Conservation (phyloP, 2,888 invertebrate species). For the Odontocerum albicorne region DNA sequence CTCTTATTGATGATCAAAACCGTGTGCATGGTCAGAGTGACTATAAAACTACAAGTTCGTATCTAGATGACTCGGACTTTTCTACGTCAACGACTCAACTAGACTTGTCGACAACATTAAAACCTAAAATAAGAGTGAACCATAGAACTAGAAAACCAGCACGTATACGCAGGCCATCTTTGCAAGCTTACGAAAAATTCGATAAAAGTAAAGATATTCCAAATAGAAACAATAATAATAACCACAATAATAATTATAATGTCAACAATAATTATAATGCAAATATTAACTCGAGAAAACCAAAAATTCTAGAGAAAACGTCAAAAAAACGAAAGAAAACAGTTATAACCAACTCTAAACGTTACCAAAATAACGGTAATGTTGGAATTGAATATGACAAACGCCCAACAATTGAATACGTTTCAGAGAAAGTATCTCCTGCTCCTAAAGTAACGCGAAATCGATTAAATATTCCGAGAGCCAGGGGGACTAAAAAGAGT, state of each 20-base stretch:
- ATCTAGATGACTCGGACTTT: no score
- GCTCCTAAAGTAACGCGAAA: background rate
- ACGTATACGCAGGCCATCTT: background rate
- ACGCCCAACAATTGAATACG: constrained; percentile 6
- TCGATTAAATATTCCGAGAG: background rate
- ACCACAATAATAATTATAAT: background rate
- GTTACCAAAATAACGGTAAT: constrained; percentile 46
- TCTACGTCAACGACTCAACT: no score
- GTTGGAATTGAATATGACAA: constrained; percentile 8
- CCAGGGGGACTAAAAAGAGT: constrained; percentile 3
- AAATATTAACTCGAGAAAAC: no score
- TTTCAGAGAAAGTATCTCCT: constrained; percentile 4
- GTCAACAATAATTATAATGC: constrained; percentile 6
- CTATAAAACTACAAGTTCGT: no score
- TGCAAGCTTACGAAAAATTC: constrained; percentile 1
- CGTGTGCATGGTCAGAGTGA: no score
- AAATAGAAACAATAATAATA: no score
- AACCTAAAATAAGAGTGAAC: constrained; percentile 38
- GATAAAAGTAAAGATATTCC: background rate
- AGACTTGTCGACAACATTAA: constrained; percentile 1
- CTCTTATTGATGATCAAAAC: no score
- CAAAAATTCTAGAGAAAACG: constrained; percentile 34
- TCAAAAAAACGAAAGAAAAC: constrained; percentile 49
- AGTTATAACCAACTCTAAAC: constrained; percentile 51
- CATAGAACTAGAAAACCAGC: background rate